Conservation (phyloP, 2,888 invertebrate species). For the Ochropacha duplaris region DNA sequence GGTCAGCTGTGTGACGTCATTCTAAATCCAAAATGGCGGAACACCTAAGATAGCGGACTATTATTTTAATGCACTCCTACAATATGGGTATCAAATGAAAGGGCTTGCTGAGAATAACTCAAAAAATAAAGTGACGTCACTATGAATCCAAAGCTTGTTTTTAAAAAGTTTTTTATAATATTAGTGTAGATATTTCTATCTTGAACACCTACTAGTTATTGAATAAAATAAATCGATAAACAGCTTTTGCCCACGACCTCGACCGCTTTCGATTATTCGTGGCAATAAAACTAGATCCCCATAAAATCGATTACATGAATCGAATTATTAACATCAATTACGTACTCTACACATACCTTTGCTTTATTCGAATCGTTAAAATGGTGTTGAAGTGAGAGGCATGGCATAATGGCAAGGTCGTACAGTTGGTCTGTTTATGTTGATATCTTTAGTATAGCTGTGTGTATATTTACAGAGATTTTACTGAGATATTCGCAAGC, state of each 20-base stretch:
- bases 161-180: too few species aligned
- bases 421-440: slow-evolving; percentile 21
- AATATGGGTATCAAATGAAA: too few species aligned
- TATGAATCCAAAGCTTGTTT: too few species aligned
- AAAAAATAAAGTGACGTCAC: too few species aligned
- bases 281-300: neutral
- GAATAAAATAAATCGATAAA: neutral
- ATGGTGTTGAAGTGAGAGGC: slow-evolving; percentile 30
- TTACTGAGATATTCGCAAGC: neutral
- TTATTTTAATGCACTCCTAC: too few species aligned
- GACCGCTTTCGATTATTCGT: neutral
- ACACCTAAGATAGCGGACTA: too few species aligned
- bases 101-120: too few species aligned
- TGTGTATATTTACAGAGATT: neutral
- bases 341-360: slow-evolving; percentile 28
- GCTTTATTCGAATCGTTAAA: slow-evolving; percentile 16
- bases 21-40: too few species aligned
- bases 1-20: too few species aligned
- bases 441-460: slow-evolving; percentile 4
- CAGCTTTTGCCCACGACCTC: neutral
- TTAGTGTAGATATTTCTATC: too few species aligned
- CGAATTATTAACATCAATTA: slow-evolving; percentile 5
- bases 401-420: slow-evolving; percentile 42
- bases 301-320: neutral
- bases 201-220: neutral